Conservation (phyloP, 2,888 invertebrate species). For the Mythimna lalbum region DNA sequence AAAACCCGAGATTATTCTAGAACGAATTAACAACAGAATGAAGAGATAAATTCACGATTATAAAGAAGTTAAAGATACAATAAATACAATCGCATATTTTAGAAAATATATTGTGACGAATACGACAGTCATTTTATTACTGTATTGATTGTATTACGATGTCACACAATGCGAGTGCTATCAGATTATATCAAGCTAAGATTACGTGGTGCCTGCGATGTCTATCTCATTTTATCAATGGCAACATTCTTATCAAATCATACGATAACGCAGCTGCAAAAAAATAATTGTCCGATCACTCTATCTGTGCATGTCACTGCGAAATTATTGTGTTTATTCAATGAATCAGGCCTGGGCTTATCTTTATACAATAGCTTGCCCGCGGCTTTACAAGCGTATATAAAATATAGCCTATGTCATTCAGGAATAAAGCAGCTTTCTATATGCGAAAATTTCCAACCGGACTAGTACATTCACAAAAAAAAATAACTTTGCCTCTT, state of each 20-base stretch:
- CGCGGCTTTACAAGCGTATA: no score
- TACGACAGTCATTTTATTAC: conserved; percentile 11
- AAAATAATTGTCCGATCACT: background rate
- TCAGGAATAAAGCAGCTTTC: no score
- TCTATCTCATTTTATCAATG: conserved; percentile 1
- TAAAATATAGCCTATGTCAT: no score
- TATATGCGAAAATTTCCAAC: no score
- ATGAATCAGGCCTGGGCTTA: no score
- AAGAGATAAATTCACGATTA: conserved; percentile 1
- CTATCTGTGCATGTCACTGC: background rate
- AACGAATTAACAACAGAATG: background rate
- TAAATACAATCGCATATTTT: conserved; percentile 9
- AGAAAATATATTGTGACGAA: conserved; percentile 4
- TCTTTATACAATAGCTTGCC: no score
- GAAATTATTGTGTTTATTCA: no score
- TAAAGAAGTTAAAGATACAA: background rate
- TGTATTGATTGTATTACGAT: conserved; percentile 14
- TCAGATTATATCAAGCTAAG: conserved; percentile 9
- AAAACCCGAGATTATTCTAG: background rate
- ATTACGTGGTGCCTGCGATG: conserved; percentile 9
- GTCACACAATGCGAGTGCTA: background rate
- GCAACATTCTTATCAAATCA: conserved; percentile 11
- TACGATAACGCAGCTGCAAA: conserved; percentile 1
- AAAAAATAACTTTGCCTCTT: no score
- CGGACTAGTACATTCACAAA: no score